Conservation (phyloP, 1,140 invertebrate genomes). For the Leptinotarsa defecta region DNA sequence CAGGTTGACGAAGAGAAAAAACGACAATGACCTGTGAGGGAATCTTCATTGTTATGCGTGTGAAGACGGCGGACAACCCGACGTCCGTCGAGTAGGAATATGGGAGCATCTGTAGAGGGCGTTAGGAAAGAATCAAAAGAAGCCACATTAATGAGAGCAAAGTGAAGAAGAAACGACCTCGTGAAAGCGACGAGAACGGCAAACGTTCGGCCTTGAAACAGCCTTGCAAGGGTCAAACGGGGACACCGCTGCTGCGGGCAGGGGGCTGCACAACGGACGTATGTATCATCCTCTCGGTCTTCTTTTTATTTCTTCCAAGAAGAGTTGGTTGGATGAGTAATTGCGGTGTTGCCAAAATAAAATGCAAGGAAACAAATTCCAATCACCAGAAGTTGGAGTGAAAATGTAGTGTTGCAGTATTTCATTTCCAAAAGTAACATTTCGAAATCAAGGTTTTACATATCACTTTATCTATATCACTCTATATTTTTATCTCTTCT, state of each 20-base stretch:
- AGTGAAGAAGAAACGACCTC: conserved; percentile 47
- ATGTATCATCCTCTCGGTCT: neutral
- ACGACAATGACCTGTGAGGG: neutral
- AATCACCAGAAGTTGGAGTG: too few species aligned
- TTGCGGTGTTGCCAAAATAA: neutral
- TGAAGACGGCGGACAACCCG: neutral
- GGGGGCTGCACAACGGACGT: conserved; percentile 28
- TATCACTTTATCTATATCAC: too few species aligned
- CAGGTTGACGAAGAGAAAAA: neutral
- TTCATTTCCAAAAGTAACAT: too few species aligned
- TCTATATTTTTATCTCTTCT: too few species aligned
- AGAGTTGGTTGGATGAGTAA: neutral
- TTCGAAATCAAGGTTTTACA: too few species aligned
- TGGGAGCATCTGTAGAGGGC: neutral
- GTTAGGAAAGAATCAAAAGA: conserved; percentile 8
- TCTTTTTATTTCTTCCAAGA: neutral
- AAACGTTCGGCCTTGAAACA: conserved; percentile 55
- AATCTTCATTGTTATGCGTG: too few species aligned
- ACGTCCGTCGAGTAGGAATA: neutral
- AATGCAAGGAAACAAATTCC: too few species aligned
- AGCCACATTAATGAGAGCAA: conserved; percentile 22
- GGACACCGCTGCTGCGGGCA: conserved; percentile 24
- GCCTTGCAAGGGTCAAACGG: conserved; percentile 44
- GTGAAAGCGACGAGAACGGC: conserved; percentile 40
- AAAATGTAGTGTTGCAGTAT: too few species aligned